Base-by-base conservation (phyloP, 2,797 vertebrate species). In the Diceros bicornis region DNA sequence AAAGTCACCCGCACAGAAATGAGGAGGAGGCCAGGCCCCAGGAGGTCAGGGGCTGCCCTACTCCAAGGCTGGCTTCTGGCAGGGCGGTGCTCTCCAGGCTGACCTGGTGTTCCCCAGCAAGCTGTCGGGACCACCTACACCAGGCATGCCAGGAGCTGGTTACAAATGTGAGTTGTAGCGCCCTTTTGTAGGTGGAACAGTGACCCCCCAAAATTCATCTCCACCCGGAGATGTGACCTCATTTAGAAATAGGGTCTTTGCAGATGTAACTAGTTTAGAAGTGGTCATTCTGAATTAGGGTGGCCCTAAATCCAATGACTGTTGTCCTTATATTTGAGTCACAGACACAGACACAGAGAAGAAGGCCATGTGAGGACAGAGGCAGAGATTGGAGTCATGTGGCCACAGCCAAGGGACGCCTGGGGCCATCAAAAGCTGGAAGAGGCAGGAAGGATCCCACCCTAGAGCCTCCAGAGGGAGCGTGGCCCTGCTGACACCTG, bases 41-140 rank as follows among this genome's bases (percentile, higher is more conserved):
- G 2, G 2, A 27, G 47, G 12, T 17, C 20, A 1, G 13, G 20
- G 66, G 32, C 57, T 57, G 50, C 37, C 32, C 25, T 59, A 3
- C 11, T 4, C 27, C 18, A 0, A 4, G 21, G 14, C 44, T 52
- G n/a, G 50, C 23, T 20, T 13, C 61, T 16, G 9, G 20, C 61
- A 16, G 27, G n/a, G 41, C 29, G 55, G 37, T 83, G 47, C 34
- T 74, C 57, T 37, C 69, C 5, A 11, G 47, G 23, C 13, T 8
- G 50, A 57, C 83, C 8, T 1, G 2, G 32, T 7, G 55, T 17
- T 71, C 57, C 44, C 18, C 44, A 3, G 29, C 1, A 20, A 74
- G 21, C 4, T 0, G 59, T 23, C 0, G 0, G 61, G 59, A 68
- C n/a, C 29, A 13, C n/a, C 1, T 16, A 20, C 1, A 0, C 4